Conservation (phyloP, 1,140 invertebrate species). For the Plectrocnemia conspersa region DNA sequence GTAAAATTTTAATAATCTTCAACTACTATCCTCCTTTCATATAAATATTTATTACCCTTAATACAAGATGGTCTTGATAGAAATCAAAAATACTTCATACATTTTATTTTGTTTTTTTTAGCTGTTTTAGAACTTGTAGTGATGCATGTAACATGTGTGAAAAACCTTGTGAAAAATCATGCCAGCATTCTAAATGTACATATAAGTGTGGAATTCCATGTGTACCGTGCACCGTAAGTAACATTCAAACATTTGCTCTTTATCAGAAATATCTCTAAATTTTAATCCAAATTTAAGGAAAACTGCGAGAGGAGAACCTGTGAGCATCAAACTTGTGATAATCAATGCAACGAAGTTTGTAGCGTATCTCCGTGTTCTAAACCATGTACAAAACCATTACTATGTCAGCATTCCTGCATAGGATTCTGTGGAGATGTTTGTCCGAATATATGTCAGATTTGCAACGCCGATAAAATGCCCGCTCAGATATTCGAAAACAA, state of each 20-base stretch:
- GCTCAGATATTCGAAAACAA: constrained; percentile 51
- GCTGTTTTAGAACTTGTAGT: too few relatives aligned
- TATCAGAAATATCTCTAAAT: not conserved
- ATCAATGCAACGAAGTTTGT: constrained; percentile 51
- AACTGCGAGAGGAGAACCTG: constrained; percentile 44
- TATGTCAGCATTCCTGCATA: constrained; percentile 53
- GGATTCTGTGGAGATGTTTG: constrained; percentile 60
- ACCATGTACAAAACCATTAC: constrained; percentile 46
- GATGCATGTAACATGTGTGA: too few relatives aligned
- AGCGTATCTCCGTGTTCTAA: constrained; percentile 48
- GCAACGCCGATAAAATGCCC: constrained; percentile 48
- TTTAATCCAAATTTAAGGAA: constrained; percentile 42
- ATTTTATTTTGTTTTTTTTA: too few relatives aligned
- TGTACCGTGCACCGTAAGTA: constrained; percentile 43
- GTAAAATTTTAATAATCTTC: too few relatives aligned
- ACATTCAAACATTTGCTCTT: constrained; percentile 29
- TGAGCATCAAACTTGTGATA: constrained; percentile 51
- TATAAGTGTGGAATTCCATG: constrained; percentile 55
- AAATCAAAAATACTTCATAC: too few relatives aligned
- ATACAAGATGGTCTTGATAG: too few relatives aligned
- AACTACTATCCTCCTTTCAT: too few relatives aligned
- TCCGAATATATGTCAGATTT: constrained; percentile 46
- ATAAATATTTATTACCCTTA: too few relatives aligned
- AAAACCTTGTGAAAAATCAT: constrained; percentile 50
- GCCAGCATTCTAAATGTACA: constrained; percentile 50